Conservation (phyloP, 2,797 vertebrate species). For the Cichlasoma orientale region DNA sequence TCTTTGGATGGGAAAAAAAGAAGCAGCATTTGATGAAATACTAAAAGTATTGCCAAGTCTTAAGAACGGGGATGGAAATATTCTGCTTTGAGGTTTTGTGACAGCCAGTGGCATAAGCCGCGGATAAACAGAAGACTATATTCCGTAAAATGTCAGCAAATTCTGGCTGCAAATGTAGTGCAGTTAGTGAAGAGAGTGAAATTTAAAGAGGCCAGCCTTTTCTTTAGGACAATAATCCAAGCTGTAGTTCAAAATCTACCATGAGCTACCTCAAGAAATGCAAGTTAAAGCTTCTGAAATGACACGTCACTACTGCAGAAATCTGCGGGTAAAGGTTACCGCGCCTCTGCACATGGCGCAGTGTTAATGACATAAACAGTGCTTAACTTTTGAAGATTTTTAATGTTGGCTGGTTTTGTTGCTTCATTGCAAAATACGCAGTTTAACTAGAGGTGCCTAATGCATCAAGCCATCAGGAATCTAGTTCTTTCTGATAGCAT, state of each 20-base stretch:
- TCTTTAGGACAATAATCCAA: neutral
- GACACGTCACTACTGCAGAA: neutral
- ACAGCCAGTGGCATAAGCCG: neutral
- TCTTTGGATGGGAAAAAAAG: neutral
- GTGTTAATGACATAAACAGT: neutral
- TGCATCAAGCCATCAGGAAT: conserved; percentile 4
- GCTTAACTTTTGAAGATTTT: neutral
- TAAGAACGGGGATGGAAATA: neutral
- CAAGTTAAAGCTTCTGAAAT: neutral
- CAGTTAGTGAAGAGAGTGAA: neutral
- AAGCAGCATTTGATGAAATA: neutral
- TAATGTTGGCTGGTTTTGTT: neutral
- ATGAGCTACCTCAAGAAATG: neutral
- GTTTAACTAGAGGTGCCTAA: neutral
- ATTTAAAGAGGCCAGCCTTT: neutral
- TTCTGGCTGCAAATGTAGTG: neutral
- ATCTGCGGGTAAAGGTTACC: neutral
- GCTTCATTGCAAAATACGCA: neutral
- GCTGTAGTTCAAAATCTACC: neutral
- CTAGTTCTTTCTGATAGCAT: conserved; percentile 2
- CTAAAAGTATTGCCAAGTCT: neutral
- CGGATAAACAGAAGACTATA: neutral
- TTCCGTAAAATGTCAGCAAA: neutral
- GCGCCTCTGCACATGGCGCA: neutral
- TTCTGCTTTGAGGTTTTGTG: neutral